Percentiles rank a stretch among this genome's conserved stretches.
Evolutionary conservation across 2,113 vertebrate species (phyloP).

Genomic region (Charina bottae): DNA sequence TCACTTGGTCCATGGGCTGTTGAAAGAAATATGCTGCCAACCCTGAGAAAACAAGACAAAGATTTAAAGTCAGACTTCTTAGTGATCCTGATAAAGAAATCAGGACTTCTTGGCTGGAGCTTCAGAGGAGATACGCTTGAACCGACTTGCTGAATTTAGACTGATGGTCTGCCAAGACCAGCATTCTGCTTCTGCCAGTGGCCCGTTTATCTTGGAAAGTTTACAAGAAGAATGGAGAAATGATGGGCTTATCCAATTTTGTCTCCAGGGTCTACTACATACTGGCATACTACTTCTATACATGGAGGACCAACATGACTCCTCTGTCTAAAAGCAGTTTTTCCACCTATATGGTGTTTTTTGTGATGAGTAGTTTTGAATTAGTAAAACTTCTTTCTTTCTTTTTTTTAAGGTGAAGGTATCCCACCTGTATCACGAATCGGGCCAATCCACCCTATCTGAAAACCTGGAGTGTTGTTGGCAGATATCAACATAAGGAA

Average conservation of each 20-base stretch:
- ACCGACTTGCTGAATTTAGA: background rate
- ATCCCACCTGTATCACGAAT: background rate
- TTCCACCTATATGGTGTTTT: background rate
- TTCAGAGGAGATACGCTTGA: background rate
- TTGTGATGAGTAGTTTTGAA: background rate
- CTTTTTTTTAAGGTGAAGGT: background rate
- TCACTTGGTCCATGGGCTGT: conserved; percentile 87
- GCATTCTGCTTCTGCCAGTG: background rate
- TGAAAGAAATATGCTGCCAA: conserved; percentile 86
- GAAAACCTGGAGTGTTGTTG: no score
- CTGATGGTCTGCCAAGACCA: background rate
- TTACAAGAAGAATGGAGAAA: background rate
- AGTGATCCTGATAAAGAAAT: background rate
- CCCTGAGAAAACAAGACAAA: conserved; percentile 57
- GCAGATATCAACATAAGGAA: background rate
- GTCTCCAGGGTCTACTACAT: background rate
- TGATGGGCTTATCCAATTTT: background rate
- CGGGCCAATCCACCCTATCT: background rate
- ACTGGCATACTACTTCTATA: background rate
- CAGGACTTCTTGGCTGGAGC: background rate
- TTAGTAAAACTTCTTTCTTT: background rate
- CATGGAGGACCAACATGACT: background rate
- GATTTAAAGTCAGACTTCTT: conserved; percentile 1
- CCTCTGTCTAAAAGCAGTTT: background rate
- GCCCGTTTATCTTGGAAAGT: background rate